Evolutionary conservation across 1,140 invertebrate genomes (phyloP), one percentile per base, ranked within the genome.

Genomic region (Tetraneura akinire): DNA sequence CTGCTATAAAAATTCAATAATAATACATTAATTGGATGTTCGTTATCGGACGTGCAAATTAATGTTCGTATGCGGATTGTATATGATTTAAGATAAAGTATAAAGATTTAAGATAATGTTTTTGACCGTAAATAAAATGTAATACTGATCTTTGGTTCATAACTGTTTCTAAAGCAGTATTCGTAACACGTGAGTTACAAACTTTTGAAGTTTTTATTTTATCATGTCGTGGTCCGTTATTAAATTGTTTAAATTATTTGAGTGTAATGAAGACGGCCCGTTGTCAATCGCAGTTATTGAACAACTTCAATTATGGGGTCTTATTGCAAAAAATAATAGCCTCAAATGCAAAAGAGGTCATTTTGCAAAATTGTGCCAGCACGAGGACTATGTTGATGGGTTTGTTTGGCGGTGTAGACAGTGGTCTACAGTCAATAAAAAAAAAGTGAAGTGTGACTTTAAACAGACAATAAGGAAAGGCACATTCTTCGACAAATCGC

Each of bases 271-370:
- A 55, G 53, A 55, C 21, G 21, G 21, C 10, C 53, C 18, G 21
- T 55, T 55, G 53, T 55, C 53, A 55, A 55, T 55, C n/a, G 10
- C 53, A 55, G 53, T 55, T 55, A 55, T 55, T 55, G 53, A 55
- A 55, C 8, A 55, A 55, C 53, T 55, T 55, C 53, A 55, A 55
- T 23, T 55, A 3, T 55, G 53, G 21, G 9, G 53, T 55, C 53
- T 55, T 55, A 53, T 23, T 23, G 21, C 53, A 2, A 55, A 55
- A 55, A 55, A 55, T 23, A 55, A 55, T 23, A 55, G 21, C 21
- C 53, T 55, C 18, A 55, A 55, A 55, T 55, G 53, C 3, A 55
- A 55, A 55, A 55, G 23, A 11, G 9, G 53, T 3, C 18, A 55
- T 55, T 55, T 55, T 55, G 53, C 53, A 2, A 55, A 23, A 11